Conservation (phyloP, 2,888 invertebrate genomes). For the Nipponacmea schrenckii region DNA sequence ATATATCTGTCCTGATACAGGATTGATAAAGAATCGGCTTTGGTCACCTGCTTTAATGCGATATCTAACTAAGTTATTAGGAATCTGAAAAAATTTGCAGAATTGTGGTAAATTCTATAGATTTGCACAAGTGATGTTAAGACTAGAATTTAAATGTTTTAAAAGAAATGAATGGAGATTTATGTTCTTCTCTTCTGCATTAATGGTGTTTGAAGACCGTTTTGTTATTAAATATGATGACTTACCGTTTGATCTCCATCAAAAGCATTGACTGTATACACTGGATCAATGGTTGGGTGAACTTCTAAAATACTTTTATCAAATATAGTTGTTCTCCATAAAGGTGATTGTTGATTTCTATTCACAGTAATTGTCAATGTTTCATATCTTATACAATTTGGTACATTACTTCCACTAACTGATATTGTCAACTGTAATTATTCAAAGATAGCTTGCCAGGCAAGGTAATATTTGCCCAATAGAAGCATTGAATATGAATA, state of each 20-base stretch:
- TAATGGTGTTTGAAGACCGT: too few species aligned
- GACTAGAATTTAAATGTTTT: too few species aligned
- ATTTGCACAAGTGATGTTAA: too few species aligned
- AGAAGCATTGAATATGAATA: too few species aligned
- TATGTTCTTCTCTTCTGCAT: too few species aligned
- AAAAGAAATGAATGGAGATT: too few species aligned
- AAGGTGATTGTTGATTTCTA: slow-evolving; percentile 51
- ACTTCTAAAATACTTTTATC: slow-evolving; percentile 50
- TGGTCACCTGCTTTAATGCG: slow-evolving; percentile 32
- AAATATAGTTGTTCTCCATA: slow-evolving; percentile 37
- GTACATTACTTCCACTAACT: slow-evolving; percentile 50
- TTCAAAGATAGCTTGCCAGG: too few species aligned
- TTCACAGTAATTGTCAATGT: slow-evolving; percentile 46
- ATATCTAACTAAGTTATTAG: slow-evolving; percentile 56
- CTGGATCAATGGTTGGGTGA: slow-evolving; percentile 38
- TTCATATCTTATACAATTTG: slow-evolving; percentile 37
- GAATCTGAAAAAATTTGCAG: slow-evolving; percentile 42
- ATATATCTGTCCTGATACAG: slow-evolving; percentile 39
- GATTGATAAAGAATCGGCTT: slow-evolving; percentile 38
- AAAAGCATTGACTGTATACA: slow-evolving; percentile 45
- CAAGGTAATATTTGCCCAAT: too few species aligned
- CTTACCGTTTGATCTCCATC: slow-evolving; percentile 48
- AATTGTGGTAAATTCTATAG: too few species aligned
- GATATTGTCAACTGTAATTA: slow-evolving; percentile 47
- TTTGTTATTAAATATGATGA: too few species aligned